These are phyloP conservation scores for Tragulus kanchil DNA, from an alignment of 2,113 vertebrate species.

Conservation along the genomic window DNA sequence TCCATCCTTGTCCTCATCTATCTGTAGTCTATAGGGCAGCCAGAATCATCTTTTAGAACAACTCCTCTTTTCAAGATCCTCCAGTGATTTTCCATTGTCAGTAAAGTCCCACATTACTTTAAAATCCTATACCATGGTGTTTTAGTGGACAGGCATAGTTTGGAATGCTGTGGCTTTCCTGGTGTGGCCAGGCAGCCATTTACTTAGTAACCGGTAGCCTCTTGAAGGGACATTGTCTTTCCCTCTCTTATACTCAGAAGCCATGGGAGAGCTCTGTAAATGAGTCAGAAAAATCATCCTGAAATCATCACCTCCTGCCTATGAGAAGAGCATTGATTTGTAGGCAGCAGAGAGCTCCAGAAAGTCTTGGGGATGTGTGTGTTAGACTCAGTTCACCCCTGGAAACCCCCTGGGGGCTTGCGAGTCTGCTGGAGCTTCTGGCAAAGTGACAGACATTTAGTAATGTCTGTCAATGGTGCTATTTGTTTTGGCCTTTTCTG, in stretches of 20 bases:
- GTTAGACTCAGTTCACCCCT: background rate
- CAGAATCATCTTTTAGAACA: background rate
- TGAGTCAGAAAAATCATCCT: background rate
- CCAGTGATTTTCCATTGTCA: background rate
- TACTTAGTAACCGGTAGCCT: background rate
- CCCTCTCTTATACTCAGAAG: background rate
- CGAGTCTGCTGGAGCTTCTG: constrained; percentile 9
- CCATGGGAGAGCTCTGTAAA: background rate
- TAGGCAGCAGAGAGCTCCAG: background rate
- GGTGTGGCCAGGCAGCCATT: background rate
- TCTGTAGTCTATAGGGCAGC: background rate
- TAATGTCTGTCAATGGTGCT: constrained; percentile 64
- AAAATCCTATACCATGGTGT: background rate
- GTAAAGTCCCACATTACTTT: background rate
- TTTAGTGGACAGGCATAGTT: background rate
- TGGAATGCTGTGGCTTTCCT: background rate
- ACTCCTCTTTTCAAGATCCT: background rate
- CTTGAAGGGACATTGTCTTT: background rate
- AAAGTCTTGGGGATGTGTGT: background rate
- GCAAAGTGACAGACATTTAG: constrained; percentile 61
- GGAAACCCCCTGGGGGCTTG: constrained; percentile 27
- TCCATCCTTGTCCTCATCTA: background rate
- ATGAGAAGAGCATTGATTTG: background rate
- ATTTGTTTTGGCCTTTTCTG: constrained; percentile 76
- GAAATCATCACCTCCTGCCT: background rate